These are phyloP conservation scores for Sthenelais limicola DNA, from an alignment of 2,888 invertebrate genomes.

Conservation along the genomic window DNA sequence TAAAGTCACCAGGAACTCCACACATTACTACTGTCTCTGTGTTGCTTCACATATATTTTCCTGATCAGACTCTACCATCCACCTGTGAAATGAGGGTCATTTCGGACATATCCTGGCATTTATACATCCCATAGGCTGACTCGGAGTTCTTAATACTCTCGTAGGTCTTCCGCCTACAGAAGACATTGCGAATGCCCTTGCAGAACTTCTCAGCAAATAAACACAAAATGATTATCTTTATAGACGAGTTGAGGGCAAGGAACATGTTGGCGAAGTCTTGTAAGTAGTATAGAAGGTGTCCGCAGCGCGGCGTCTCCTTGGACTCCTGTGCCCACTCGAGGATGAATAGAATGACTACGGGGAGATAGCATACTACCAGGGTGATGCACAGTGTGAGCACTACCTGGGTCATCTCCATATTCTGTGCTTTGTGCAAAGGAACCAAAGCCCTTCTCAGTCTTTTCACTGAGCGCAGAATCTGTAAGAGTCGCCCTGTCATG, in stretches of 20 bases:
- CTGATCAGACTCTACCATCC: slow-evolving; percentile 37
- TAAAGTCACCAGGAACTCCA: too few species aligned
- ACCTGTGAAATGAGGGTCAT: slow-evolving; percentile 50
- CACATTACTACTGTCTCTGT: too few species aligned
- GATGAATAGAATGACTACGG: slow-evolving; percentile 9
- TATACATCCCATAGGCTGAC: slow-evolving; percentile 42
- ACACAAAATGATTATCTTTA: slow-evolving; percentile 43
- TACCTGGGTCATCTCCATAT: slow-evolving; percentile 48
- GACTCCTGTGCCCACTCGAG: slow-evolving; percentile 32
- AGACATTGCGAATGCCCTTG: slow-evolving; percentile 8
- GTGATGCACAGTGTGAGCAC: slow-evolving; percentile 41
- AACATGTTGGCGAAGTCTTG: slow-evolving; percentile 45
- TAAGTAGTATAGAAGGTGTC: slow-evolving; percentile 45
- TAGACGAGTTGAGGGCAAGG: slow-evolving; percentile 46
- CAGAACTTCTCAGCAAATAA: slow-evolving; percentile 43
- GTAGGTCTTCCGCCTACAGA: slow-evolving; percentile 30
- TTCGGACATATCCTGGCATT: slow-evolving; percentile 49
- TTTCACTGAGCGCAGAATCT: slow-evolving; percentile 26
- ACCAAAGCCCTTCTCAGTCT: slow-evolving; percentile 35
- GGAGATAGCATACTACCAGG: slow-evolving; percentile 46
- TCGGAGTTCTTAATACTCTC: slow-evolving; percentile 17
- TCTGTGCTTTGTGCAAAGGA: slow-evolving; percentile 33
- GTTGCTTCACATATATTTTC: too few species aligned
- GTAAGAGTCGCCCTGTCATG: slow-evolving; percentile 27
- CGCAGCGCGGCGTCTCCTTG: slow-evolving; percentile 24